Evolutionary conservation across 2,113 vertebrate species (phyloP).

Genomic region (Arenaria interpres): DNA sequence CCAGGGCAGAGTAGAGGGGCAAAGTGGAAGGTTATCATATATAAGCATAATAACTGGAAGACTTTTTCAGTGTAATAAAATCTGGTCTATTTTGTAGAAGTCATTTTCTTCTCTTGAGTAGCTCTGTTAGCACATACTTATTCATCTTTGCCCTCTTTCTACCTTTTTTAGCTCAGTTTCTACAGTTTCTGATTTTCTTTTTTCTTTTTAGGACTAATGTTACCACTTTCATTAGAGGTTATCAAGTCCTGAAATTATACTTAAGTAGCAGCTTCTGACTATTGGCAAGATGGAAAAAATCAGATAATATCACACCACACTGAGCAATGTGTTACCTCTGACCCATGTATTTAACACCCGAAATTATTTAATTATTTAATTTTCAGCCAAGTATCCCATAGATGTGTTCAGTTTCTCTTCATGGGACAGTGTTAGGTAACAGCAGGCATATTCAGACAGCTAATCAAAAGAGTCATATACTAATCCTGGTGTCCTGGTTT

Average conservation of each 20-base stretch:
- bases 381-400: background rate
- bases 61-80: background rate
- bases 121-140: background rate
- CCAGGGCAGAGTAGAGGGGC: no score
- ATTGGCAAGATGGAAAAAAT: background rate
- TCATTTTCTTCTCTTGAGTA: background rate
- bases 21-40: no score
- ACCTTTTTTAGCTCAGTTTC: background rate
- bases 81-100: background rate
- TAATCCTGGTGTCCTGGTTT: no score
- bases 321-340: background rate
- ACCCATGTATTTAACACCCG: background rate
- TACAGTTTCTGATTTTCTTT: background rate
- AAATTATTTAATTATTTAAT: background rate
- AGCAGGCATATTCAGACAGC: background rate
- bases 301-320: rapidly evolving
- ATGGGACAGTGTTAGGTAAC: background rate
- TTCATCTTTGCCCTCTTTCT: background rate
- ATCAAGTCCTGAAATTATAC: background rate
- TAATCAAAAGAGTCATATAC: background rate
- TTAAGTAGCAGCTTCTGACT: background rate
- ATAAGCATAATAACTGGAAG: background rate
- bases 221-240: background rate
- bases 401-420: background rate
- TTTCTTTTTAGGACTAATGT: background rate